These are phyloP conservation scores for Peromyscus aztecus DNA, from an alignment of 2,797 vertebrate species.

Conservation along the genomic window DNA sequence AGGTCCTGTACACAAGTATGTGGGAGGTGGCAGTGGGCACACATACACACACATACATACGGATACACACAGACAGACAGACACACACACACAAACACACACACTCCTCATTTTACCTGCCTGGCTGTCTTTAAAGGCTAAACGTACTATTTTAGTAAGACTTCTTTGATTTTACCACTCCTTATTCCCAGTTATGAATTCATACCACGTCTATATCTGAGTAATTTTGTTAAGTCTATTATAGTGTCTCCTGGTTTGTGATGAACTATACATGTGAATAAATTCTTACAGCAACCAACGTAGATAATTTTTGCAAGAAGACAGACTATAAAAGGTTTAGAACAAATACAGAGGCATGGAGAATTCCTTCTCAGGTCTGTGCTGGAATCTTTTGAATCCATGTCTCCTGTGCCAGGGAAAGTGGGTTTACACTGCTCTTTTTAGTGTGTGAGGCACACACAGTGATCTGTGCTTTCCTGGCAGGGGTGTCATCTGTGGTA, in stretches of 20 bases:
- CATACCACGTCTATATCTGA: not conserved
- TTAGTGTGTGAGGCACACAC: not conserved
- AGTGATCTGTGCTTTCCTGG: not conserved
- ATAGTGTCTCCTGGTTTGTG: not conserved
- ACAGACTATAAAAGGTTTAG: not conserved
- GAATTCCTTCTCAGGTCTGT: not conserved
- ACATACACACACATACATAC: not conserved
- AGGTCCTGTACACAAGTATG: not conserved
- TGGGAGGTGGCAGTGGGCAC: not conserved
- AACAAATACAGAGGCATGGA: not conserved
- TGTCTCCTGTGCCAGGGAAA: not conserved
- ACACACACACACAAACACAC: not conserved
- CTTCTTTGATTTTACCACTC: not conserved
- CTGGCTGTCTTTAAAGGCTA: not conserved
- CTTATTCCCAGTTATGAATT: not conserved
- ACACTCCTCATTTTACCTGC: not conserved
- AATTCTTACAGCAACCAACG: not conserved
- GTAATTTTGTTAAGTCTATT: not conserved
- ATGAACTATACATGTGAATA: not conserved
- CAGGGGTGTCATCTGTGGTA: not conserved
- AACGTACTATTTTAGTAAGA: not conserved
- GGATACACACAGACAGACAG: not conserved
- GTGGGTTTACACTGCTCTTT: not conserved
- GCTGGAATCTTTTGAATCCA: not conserved
- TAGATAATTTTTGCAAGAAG: conserved; percentile 29